Percentiles rank a stretch among this genome's conserved stretches.
These are phyloP conservation scores for Falco berigora DNA, from an alignment of 2,797 vertebrate genomes.

Conservation along the genomic window DNA sequence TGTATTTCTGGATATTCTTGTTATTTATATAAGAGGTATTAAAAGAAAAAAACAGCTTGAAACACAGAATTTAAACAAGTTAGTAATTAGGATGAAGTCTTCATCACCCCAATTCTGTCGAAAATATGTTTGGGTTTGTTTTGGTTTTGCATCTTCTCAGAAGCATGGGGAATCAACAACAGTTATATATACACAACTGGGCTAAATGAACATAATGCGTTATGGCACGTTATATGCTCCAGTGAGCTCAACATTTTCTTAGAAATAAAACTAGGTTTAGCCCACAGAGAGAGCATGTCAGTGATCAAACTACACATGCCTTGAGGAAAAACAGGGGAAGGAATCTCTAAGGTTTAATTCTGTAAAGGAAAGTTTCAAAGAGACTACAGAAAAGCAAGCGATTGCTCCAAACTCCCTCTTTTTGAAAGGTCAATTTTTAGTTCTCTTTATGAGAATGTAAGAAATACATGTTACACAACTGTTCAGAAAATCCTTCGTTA, in stretches of 20 bases:
- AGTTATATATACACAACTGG: background rate
- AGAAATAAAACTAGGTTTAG: conserved; percentile 48
- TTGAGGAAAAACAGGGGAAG: conserved; percentile 3
- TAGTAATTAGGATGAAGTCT: background rate
- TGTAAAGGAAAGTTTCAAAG: conserved; percentile 40
- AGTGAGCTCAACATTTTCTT: background rate
- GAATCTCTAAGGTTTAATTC: conserved; percentile 49
- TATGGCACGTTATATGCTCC: conserved; percentile 19
- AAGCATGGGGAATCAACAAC: background rate
- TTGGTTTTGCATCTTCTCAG: background rate
- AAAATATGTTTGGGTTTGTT: background rate
- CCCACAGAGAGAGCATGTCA: conserved; percentile 32
- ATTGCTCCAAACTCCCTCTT: conserved; percentile 6
- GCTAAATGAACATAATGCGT: background rate
- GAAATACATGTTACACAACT: background rate
- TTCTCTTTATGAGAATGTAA: background rate
- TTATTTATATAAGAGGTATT: background rate
- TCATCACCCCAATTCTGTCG: background rate
- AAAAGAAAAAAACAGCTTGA: background rate
- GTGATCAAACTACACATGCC: conserved; percentile 48
- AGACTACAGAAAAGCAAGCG: conserved; percentile 12
- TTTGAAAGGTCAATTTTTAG: conserved; percentile 14
- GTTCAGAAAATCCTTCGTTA: background rate
- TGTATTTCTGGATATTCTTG: background rate
- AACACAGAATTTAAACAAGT: background rate